Percentiles rank a stretch among this genome's conserved stretches.
Conservation (phyloP, 2,113 vertebrate species). For the Steatornis caripensis region DNA sequence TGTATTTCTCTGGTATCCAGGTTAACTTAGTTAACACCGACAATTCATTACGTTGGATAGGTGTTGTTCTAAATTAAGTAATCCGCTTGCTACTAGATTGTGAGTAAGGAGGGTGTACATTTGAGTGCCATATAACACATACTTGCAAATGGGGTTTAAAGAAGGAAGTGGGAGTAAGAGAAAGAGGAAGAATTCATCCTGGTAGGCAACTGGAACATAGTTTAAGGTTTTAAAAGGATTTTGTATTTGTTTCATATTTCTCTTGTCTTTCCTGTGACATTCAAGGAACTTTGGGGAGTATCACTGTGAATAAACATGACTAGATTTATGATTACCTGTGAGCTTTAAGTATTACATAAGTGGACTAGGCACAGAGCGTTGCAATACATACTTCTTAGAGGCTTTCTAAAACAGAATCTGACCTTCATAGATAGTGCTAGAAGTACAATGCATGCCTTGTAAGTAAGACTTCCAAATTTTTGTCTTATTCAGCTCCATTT, state of each 20-base stretch:
- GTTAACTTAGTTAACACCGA: not conserved
- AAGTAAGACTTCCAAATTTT: conserved; percentile 18
- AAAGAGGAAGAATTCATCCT: not conserved
- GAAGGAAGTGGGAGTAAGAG: not conserved
- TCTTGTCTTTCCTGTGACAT: not conserved
- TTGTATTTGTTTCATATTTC: not conserved
- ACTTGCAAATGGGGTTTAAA: not conserved
- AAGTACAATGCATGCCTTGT: not conserved
- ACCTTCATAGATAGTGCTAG: not conserved
- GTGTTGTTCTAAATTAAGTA: not conserved
- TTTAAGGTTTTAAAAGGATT: not conserved
- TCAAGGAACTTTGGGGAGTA: not conserved
- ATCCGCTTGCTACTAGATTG: not conserved
- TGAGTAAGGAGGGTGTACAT: not conserved
- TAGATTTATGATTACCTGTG: not conserved
- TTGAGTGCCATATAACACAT: not conserved
- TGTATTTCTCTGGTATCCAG: not conserved
- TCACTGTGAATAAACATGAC: not conserved
- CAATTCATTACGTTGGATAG: not conserved
- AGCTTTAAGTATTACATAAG: not conserved
- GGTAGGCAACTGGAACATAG: not conserved
- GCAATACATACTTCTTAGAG: not conserved
- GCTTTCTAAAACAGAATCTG: not conserved
- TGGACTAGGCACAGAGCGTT: not conserved
- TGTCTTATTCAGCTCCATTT: not conserved